phyloP scores from a whole-genome alignment of 2,797 vertebrate genomes.

The Aplochiton taeniatus region DNA sequence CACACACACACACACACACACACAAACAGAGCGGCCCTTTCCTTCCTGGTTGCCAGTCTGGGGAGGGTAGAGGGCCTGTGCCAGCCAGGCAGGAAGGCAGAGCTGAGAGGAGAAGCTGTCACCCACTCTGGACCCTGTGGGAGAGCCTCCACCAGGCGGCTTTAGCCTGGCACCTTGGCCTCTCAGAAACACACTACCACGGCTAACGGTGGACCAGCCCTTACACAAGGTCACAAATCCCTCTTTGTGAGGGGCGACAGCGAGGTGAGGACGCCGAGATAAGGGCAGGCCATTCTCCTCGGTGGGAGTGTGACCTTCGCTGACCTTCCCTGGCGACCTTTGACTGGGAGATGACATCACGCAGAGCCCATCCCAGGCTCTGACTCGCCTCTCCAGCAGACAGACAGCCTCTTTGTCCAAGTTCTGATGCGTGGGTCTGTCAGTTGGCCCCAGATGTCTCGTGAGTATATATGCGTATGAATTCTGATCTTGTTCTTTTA shows the following conservation, averaged over 20 bases:
- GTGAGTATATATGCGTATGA: constrained; percentile 25
- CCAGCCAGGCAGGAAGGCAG: constrained; percentile 5
- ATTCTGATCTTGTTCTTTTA: neutral
- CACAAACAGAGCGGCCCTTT: constrained; percentile 44
- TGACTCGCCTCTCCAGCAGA: neutral
- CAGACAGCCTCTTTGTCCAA: constrained; percentile 36
- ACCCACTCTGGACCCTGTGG: constrained; percentile 1
- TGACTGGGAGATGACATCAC: constrained; percentile 32
- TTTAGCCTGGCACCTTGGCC: too few relatives aligned
- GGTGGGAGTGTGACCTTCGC: constrained; percentile 43
- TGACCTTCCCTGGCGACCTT: constrained; percentile 43
- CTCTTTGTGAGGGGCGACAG: constrained; percentile 17
- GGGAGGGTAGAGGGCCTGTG: constrained; percentile 13
- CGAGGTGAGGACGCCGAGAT: neutral
- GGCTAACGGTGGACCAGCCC: too few relatives aligned
- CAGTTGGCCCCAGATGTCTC: constrained; percentile 47
- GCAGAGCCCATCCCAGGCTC: constrained; percentile 9
- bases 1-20: constrained; percentile 10
- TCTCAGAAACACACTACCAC: too few relatives aligned
- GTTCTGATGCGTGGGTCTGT: neutral
- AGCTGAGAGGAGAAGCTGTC: constrained; percentile 8
- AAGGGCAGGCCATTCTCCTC: constrained; percentile 1
- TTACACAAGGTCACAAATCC: constrained; percentile 18
- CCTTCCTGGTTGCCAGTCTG: constrained; percentile 46
- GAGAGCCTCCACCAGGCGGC: neutral